Conservation (phyloP, 2,888 invertebrate genomes). For the Thymelicus lineola region DNA sequence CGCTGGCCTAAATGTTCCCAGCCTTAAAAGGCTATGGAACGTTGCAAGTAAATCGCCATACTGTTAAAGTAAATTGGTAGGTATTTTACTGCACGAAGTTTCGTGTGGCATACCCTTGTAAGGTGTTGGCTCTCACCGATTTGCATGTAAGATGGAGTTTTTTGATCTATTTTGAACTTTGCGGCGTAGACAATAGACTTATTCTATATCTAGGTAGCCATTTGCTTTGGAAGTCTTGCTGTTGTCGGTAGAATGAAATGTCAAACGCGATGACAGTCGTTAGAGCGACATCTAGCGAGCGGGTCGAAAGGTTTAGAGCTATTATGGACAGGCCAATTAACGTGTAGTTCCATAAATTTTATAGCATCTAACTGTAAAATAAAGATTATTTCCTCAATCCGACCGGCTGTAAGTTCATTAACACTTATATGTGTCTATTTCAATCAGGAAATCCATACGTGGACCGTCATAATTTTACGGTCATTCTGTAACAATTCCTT, state of each 20-base stretch:
- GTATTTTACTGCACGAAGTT: conserved; percentile 77
- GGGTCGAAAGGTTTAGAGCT: conserved; percentile 44
- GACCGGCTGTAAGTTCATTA: conserved; percentile 3
- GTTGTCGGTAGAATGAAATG: conserved; percentile 64
- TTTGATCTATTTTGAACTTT: conserved; percentile 47
- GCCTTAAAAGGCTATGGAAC: conserved; percentile 75
- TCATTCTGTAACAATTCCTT: not conserved
- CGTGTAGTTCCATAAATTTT: conserved; percentile 14
- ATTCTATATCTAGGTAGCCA: not conserved
- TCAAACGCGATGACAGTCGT: conserved; percentile 68
- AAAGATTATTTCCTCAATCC: conserved; percentile 3
- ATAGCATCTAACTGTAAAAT: conserved; percentile 22
- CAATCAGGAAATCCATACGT: conserved; percentile 1
- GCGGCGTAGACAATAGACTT: conserved; percentile 35
- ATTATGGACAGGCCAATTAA: conserved; percentile 29
- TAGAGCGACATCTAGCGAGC: conserved; percentile 67
- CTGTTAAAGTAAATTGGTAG: conserved; percentile 82
- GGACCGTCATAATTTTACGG: not conserved
- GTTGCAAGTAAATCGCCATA: conserved; percentile 76
- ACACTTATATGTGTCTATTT: conserved; percentile 7
- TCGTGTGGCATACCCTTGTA: conserved; percentile 70
- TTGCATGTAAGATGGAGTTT: conserved; percentile 40
- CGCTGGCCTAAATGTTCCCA: conserved; percentile 70
- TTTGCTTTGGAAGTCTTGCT: conserved; percentile 37
- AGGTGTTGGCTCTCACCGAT: conserved; percentile 49